phyloP scores from a whole-genome alignment of 2,888 invertebrate species.

The Thumatha senex region DNA sequence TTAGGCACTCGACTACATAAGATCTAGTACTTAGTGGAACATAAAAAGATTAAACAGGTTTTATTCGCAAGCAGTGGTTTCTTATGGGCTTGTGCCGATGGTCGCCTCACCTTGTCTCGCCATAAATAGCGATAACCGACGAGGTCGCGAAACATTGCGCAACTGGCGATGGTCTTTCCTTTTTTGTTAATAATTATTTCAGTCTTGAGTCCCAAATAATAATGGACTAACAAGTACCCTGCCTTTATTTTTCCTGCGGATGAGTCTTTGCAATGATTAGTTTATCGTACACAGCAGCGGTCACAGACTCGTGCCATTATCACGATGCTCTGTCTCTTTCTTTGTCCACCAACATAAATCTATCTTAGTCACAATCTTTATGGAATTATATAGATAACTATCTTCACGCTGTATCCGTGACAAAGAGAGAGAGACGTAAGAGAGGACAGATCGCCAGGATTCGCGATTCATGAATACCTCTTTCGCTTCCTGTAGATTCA shows the following conservation, averaged over 20 bases:
- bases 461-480: too few species aligned
- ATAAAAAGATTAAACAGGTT: conserved; percentile 32
- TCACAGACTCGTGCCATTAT: too few species aligned
- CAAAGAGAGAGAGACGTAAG: too few species aligned
- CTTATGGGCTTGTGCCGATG: conserved; percentile 62
- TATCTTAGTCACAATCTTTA: too few species aligned
- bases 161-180: conserved; percentile 60
- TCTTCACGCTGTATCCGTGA: too few species aligned
- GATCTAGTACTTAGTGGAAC: conserved; percentile 15
- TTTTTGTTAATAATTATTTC: conserved; percentile 54
- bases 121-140: conserved; percentile 72
- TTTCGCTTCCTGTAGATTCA: too few species aligned
- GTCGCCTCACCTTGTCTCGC: conserved; percentile 70
- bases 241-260: conserved; percentile 10
- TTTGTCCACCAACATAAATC: too few species aligned
- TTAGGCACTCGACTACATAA: conserved; percentile 2
- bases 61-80: conserved; percentile 43
- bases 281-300: neutral
- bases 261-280: conserved; percentile 10
- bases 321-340: too few species aligned
- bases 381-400: too few species aligned
- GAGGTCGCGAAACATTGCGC: conserved; percentile 68
- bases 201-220: conserved; percentile 40
- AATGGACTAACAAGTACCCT: conserved; percentile 20
- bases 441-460: too few species aligned